Base-by-base conservation (phyloP, 1,140 invertebrate genomes). In the Apocrypta bakeri region DNA sequence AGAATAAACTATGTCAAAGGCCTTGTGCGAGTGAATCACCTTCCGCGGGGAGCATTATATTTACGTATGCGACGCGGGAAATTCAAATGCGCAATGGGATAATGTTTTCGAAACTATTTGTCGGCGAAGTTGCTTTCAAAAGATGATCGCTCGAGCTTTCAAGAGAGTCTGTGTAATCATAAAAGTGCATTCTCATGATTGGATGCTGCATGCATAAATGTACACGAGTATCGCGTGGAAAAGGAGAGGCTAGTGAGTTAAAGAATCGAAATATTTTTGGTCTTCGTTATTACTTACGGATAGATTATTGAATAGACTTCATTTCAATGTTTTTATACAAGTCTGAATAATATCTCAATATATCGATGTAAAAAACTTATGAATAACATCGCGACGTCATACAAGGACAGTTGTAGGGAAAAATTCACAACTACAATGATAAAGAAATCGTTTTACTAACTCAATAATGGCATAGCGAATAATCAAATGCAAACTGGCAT, bases 171-270 rank as follows among this genome's bases (percentile, higher is more conserved):
- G 3, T 21, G 3, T 69, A 69, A 69, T 69, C 31, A 33, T 8
- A 69, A 69, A 72, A 72, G 37, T 72, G n/a, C 71, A 72, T 72
- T 72, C 42, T 72, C 71, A 42, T 25, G 37, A 72, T 72, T 72
- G 33, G 33, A 72, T 9, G 31, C 71, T 72, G 21, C 21, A 12
- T 7, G 40, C 12, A 42, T 37, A 37, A 6, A 37, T 37, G 37
- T 9, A 9, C 37, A 9, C 6, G 31, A 24, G 24, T 0, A 40
- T 29, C 33, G 31, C 33, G 37, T 42, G 1, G 17, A 71, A 33
- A 71, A 69, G n/a, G n/a, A n/a, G 17, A 14, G 7, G 66, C 12
- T 29, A 33, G 33, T 37, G 27, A 71, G 17, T 71, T 25, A 71
- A 71, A 71, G 31, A 31, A 71, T 56, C 17, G 33, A 9, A 37